These are phyloP conservation scores for Drosophila ananassae DNA, from an alignment of 1,140 invertebrate genomes.

Conservation along the genomic window DNA sequence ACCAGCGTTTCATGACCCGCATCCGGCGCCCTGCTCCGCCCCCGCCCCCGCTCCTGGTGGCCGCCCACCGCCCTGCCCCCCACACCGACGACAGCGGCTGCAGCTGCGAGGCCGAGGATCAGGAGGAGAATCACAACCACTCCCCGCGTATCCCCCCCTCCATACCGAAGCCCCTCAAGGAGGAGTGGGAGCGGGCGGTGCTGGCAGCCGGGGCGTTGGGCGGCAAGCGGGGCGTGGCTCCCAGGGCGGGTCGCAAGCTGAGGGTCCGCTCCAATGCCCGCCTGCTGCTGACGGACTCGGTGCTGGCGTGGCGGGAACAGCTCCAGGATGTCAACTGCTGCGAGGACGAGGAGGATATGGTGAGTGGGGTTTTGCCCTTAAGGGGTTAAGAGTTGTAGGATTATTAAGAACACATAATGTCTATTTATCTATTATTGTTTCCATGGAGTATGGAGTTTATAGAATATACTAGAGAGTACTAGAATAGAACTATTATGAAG, in stretches of 20 bases:
- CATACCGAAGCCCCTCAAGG: slow-evolving; percentile 53
- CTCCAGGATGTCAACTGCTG: slow-evolving; percentile 66
- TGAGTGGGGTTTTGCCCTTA: slow-evolving; percentile 42
- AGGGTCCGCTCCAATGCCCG: slow-evolving; percentile 61
- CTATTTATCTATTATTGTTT: too few relatives aligned
- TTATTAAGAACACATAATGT: too few relatives aligned
- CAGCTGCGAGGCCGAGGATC: slow-evolving; percentile 57
- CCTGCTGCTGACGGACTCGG: slow-evolving; percentile 55
- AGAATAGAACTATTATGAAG: too few relatives aligned
- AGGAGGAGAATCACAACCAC: slow-evolving; percentile 15
- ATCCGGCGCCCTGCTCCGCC: slow-evolving; percentile 54
- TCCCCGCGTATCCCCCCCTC: background rate
- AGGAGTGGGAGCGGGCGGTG: slow-evolving; percentile 62
- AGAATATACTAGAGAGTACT: too few relatives aligned
- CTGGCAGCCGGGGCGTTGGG: slow-evolving; percentile 52
- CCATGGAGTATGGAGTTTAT: too few relatives aligned
- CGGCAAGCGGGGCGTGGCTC: slow-evolving; percentile 55
- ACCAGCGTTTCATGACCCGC: slow-evolving; percentile 66
- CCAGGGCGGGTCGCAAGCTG: slow-evolving; percentile 50
- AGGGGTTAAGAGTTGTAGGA: too few relatives aligned
- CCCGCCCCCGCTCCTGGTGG: slow-evolving; percentile 5
- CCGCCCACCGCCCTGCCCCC: background rate
- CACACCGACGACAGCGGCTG: slow-evolving; percentile 65
- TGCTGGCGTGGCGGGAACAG: slow-evolving; percentile 72
- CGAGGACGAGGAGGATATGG: slow-evolving; percentile 84